Conservation (phyloP, 2,888 invertebrate species). For the Acanthosepion esculentum region DNA sequence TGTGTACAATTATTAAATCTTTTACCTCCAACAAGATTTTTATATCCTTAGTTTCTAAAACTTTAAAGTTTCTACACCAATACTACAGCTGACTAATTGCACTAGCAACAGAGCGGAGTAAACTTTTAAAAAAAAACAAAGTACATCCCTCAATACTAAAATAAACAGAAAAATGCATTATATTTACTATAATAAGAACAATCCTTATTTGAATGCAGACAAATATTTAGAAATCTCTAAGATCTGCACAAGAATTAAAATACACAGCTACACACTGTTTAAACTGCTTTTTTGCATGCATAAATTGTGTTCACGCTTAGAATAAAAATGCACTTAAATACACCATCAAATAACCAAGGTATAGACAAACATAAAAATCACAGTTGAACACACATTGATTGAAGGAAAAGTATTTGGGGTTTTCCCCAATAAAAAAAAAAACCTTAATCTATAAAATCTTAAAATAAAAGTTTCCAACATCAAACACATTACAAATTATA, state of each 20-base stretch:
- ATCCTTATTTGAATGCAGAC: neutral
- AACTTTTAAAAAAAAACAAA: no score
- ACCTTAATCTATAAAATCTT: neutral
- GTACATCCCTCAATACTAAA: no score
- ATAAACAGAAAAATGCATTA: no score
- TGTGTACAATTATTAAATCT: no score
- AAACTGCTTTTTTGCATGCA: neutral
- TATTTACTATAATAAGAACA: no score
- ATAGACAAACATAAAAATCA: neutral
- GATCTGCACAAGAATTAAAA: neutral
- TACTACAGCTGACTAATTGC: no score
- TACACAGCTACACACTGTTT: neutral
- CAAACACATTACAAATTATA: neutral
- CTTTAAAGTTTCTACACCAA: no score
- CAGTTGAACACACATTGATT: neutral
- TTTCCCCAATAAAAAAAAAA: neutral
- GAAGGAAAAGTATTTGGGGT: neutral
- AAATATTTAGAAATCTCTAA: no score
- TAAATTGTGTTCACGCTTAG: neutral
- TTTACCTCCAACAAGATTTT: no score
- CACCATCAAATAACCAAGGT: neutral
- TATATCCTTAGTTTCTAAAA: no score
- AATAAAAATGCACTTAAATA: no score
- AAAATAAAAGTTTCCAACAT: neutral
- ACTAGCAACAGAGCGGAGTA: no score